Evolutionary conservation across 2,888 invertebrate species (phyloP).

Genomic region (Leptinotarsa juncta): DNA sequence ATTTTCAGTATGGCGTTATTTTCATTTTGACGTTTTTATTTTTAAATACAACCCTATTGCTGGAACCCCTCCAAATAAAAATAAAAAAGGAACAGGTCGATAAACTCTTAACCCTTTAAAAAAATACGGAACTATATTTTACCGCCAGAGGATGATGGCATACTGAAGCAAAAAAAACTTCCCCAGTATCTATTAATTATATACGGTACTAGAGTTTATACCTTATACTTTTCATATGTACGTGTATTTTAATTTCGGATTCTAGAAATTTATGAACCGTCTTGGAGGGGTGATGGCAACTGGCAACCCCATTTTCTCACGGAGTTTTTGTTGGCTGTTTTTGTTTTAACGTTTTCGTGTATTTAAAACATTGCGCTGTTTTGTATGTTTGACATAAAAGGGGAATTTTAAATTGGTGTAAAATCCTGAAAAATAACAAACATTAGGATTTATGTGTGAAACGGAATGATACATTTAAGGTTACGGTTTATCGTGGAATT

Average conservation of each 20-base stretch:
- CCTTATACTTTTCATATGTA: slow-evolving; percentile 42
- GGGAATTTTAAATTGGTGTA: slow-evolving; percentile 51
- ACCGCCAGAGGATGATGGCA: slow-evolving; percentile 39
- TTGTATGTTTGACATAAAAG: slow-evolving; percentile 52
- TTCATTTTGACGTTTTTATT: slow-evolving; percentile 37
- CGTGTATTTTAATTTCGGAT: slow-evolving; percentile 43
- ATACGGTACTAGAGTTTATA: slow-evolving; percentile 32
- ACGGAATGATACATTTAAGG: background rate
- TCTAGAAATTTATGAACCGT: slow-evolving; percentile 40
- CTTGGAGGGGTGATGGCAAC: slow-evolving; percentile 27
- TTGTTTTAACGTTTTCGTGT: slow-evolving; percentile 46
- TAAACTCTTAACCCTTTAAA: slow-evolving; percentile 48
- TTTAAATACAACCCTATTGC: slow-evolving; percentile 33
- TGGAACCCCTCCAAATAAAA: slow-evolving; percentile 22
- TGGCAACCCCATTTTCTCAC: slow-evolving; percentile 40
- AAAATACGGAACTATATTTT: slow-evolving; percentile 49
- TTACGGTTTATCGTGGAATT: background rate
- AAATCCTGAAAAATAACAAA: slow-evolving; percentile 39
- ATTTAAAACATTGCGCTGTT: slow-evolving; percentile 51
- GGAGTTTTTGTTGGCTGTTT: slow-evolving; percentile 41
- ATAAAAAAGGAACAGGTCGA: slow-evolving; percentile 41
- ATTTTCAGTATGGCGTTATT: slow-evolving; percentile 40
- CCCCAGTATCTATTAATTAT: slow-evolving; percentile 44
- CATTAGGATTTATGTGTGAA: slow-evolving; percentile 47
- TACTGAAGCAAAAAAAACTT: slow-evolving; percentile 34